Conservation (phyloP, 2,113 vertebrate species). For the Scolopax mira region DNA sequence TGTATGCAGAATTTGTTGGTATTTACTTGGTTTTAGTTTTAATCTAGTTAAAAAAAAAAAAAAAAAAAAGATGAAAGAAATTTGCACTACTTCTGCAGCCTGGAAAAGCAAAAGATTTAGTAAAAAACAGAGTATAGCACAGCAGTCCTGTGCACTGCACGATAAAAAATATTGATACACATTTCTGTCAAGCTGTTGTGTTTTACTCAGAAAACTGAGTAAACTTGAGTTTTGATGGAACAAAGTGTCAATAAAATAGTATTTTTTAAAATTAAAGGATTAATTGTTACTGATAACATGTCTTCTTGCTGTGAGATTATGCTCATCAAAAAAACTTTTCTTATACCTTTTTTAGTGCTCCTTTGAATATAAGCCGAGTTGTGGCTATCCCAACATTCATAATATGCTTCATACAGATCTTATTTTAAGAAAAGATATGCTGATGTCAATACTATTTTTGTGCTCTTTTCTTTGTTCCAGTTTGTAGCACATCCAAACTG, state of each 20-base stretch:
- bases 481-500: constrained; percentile 98
- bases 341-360: not conserved
- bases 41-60: not conserved
- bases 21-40: not conserved
- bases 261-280: not conserved
- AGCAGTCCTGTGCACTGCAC: not conserved
- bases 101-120: not conserved
- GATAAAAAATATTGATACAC: not conserved
- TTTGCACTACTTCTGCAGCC: not conserved
- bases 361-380: not conserved
- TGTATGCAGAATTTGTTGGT: not conserved
- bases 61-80: not conserved
- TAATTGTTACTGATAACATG: not conserved
- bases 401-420: not conserved
- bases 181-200: not conserved
- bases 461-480: constrained; percentile 61
- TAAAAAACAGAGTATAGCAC: not conserved
- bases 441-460: not conserved
- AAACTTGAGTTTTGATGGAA: not conserved
- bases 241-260: not conserved
- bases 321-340: not conserved
- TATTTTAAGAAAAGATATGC: not conserved
- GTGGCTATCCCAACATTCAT: not conserved
- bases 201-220: not conserved
- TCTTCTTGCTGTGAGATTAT: not conserved